Percentiles rank a stretch among this genome's conserved stretches.
phyloP scores from a whole-genome alignment of 2,797 vertebrate species.

The Gobionotothen gibberifrons region DNA sequence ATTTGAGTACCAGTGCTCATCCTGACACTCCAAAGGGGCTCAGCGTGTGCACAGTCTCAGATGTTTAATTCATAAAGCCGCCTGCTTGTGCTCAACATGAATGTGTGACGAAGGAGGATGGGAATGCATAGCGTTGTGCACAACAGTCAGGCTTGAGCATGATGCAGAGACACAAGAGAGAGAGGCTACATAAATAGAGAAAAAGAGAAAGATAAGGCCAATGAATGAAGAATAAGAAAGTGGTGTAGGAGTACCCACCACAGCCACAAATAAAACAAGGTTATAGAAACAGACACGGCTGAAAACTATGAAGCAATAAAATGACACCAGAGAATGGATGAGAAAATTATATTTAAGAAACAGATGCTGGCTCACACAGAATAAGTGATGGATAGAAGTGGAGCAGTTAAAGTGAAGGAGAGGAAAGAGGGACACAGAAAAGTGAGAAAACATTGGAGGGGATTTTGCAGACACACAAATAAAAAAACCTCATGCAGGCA shows the following conservation, averaged over 20 bases:
- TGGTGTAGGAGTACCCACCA: constrained; percentile 22
- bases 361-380: constrained; percentile 18
- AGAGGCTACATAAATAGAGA: constrained; percentile 38
- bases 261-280: constrained; percentile 19
- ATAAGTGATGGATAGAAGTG: constrained; percentile 60
- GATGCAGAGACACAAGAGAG: constrained; percentile 35
- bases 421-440: constrained; percentile 16
- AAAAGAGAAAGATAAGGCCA: constrained; percentile 10
- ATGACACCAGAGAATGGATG: constrained; percentile 7
- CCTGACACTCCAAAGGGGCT: constrained; percentile 63
- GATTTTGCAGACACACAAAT: constrained; percentile 23
- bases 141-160: constrained; percentile 28
- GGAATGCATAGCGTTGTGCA: constrained; percentile 27
- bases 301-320: constrained; percentile 38
- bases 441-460: constrained; percentile 38
- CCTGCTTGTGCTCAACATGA: constrained; percentile 49
- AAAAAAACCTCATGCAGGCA: constrained; percentile 44
- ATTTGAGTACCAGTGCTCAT: constrained; percentile 51
- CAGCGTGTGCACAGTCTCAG: constrained; percentile 55
- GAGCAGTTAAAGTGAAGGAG: constrained; percentile 38
- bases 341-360: constrained; percentile 19
- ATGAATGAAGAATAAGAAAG: constrained; percentile 9
- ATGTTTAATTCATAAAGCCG: constrained; percentile 77
- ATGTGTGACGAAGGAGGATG: constrained; percentile 49
- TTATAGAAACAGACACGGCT: constrained; percentile 35